Evolutionary conservation across 35 echinoderm and acorn worm species (phyloP), one percentile per base, ranked within the genome.

Genomic region (Lytechinus pictus): DNA sequence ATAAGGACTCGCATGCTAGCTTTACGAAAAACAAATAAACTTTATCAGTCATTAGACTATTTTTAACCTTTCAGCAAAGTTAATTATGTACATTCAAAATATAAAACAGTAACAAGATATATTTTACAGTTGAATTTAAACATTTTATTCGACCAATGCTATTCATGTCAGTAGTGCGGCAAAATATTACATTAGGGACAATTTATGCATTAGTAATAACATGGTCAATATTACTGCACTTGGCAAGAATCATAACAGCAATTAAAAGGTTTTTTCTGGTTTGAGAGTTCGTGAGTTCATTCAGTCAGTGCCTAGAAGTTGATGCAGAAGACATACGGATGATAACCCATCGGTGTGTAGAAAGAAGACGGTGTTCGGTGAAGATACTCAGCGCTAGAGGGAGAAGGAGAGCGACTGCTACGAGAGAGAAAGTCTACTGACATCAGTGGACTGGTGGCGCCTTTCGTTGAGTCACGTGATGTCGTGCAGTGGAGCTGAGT

Each of bases 341-440:
- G 88, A 52, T 54, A 13, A 90, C 9, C 10, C 88, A 90, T 79
- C 66, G 66, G 66, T 79, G 66, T 90, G 88, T 28, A 90, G 88
- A 90, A 90, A 52, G 28, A 54, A 44, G 88, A 29, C 88, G 88
- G 29, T 12, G 29, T 90, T 8, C 16, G 88, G 88, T 90, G 24
- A 54, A 90, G 88, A 90, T 54, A 12, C 88, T 54, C 88, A 9
- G 28, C 29, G 52, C 9, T 12, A 90, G 28, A 90, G 29, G 88
- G 52, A 90, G 88, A 90, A 90, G 28, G 28, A 44, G 88, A 54
- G 28, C 88, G 88, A 33, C 88, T 90, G 88, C 88, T 52, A 14
- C 88, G 88, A 54, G 88, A 90, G 88, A 90, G 88, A 90, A 90
- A 90, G 33, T 90, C 88, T 90, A 90, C 88, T 52, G 88, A 90